Base-by-base conservation (phyloP, 1,140 invertebrate genomes). In the Ptiloglossa arizonensis region DNA sequence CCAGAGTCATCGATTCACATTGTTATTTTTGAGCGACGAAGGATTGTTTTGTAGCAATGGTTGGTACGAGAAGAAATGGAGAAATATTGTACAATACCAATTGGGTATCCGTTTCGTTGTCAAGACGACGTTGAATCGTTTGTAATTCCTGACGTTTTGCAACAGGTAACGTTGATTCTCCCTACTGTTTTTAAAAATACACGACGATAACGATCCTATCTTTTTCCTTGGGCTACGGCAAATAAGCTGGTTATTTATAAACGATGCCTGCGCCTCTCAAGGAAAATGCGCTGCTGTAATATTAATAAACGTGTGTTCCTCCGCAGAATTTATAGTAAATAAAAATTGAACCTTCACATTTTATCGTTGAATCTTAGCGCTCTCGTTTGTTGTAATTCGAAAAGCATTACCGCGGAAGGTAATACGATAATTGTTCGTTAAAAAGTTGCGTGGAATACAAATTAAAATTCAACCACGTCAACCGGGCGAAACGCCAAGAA, bases 201-300 rank as follows among this genome's bases (percentile, higher is more conserved):
- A 56, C 35, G 1, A 54, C 41, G 50, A 44, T 74, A 56, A 66
- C 71, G 71, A 67, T 74, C 71, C 62, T 19, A 35, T 74, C 62
- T 44, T 74, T 56, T 67, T 38, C 71, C 71, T 74, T 74, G 71
- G 71, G 41, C 60, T 19, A 66, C 71, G 62, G 52, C 62, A 74
- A 74, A 74, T 74, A 74, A 66, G 52, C 64, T 11, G 63, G 48
- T 48, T 75, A 75, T 75, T 75, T 75, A 75, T 75, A 69, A 46
- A 48, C 73, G 52, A 48, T 68, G 54, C 38, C 38, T 35, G 73
- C 73, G 52, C n/a, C 38, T 38, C 73, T 68, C 73, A 68, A 75
- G 64, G 73, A 75, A 67, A 59, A 59, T 68, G n/a, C 29, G 38
- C 44, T 22, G 54, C 44, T 22, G 54, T 68, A 38, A 69, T 76